Evolutionary conservation across 2,888 invertebrate genomes (phyloP).

Genomic region (Cheilosia soror): DNA sequence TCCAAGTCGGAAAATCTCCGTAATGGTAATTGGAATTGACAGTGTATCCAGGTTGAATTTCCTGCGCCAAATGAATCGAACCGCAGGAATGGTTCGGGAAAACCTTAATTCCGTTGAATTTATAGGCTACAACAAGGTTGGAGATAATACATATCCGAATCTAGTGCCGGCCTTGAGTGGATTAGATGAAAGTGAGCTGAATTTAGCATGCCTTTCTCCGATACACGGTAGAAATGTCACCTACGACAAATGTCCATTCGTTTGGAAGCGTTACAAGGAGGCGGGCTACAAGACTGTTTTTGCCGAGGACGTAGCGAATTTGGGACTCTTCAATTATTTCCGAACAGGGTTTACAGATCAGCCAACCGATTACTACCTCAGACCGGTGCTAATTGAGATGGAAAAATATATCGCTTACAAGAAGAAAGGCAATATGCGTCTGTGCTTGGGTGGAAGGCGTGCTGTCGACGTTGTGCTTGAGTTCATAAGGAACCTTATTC

Average conservation of each 20-base stretch:
- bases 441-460: slow-evolving; percentile 83
- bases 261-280: slow-evolving; percentile 92
- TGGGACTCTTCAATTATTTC: slow-evolving; percentile 92
- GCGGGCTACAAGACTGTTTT: slow-evolving; percentile 91
- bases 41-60: slow-evolving; percentile 94
- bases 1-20: slow-evolving; percentile 84
- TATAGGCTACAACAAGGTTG: slow-evolving; percentile 96
- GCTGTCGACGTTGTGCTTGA: slow-evolving; percentile 89
- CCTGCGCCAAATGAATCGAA: slow-evolving; percentile 92
- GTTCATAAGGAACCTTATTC: slow-evolving; percentile 88
- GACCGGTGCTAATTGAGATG: slow-evolving; percentile 89
- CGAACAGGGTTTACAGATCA: slow-evolving; percentile 90
- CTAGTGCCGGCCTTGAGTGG: slow-evolving; percentile 92
- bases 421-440: slow-evolving; percentile 78
- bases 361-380: slow-evolving; percentile 94
- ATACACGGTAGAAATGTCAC: slow-evolving; percentile 82
- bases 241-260: slow-evolving; percentile 92
- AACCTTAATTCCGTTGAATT: slow-evolving; percentile 87
- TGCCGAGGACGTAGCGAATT: slow-evolving; percentile 91
- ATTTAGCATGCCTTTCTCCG: slow-evolving; percentile 87
- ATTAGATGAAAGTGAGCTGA: slow-evolving; percentile 87
- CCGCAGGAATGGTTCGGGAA: slow-evolving; percentile 86
- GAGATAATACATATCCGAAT: slow-evolving; percentile 97
- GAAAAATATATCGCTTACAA: slow-evolving; percentile 88
- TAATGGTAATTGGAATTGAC: slow-evolving; percentile 93